Evolutionary conservation across 2,888 invertebrate genomes (phyloP).

Genomic region (Melitaea athalia): DNA sequence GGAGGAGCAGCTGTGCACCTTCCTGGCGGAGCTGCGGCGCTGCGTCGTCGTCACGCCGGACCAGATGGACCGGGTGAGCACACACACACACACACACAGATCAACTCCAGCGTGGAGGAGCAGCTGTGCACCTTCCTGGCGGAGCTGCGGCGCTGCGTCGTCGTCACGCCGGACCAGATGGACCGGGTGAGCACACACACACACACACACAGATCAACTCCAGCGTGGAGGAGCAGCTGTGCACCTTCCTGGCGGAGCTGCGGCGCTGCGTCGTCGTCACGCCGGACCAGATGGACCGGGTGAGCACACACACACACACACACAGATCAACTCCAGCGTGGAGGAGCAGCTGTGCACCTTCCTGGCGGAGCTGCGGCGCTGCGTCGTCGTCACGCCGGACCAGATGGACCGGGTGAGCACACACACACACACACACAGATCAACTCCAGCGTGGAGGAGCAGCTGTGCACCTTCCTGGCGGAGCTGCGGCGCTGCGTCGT

Average conservation of each 20-base stretch:
- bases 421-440: too few relatives aligned
- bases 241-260: slow-evolving; percentile 89
- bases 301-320: too few relatives aligned
- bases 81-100: too few relatives aligned
- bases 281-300: slow-evolving; percentile 93
- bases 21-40: slow-evolving; percentile 89
- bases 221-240: slow-evolving; percentile 89
- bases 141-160: slow-evolving; percentile 87
- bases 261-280: slow-evolving; percentile 89
- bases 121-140: slow-evolving; percentile 91
- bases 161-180: slow-evolving; percentile 93
- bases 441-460: slow-evolving; percentile 89
- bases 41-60: slow-evolving; percentile 91
- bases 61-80: slow-evolving; percentile 94
- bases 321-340: slow-evolving; percentile 87
- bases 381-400: slow-evolving; percentile 90
- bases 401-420: slow-evolving; percentile 95
- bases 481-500: slow-evolving; percentile 88
- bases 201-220: too few relatives aligned
- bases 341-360: slow-evolving; percentile 92
- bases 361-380: slow-evolving; percentile 88
- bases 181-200: too few relatives aligned
- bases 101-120: slow-evolving; percentile 89
- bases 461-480: slow-evolving; percentile 90
- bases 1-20: slow-evolving; percentile 90